Evolutionary conservation across 1,140 invertebrate species (phyloP), one percentile per base, ranked within the genome.

Genomic region (Nephotettix cincticeps): DNA sequence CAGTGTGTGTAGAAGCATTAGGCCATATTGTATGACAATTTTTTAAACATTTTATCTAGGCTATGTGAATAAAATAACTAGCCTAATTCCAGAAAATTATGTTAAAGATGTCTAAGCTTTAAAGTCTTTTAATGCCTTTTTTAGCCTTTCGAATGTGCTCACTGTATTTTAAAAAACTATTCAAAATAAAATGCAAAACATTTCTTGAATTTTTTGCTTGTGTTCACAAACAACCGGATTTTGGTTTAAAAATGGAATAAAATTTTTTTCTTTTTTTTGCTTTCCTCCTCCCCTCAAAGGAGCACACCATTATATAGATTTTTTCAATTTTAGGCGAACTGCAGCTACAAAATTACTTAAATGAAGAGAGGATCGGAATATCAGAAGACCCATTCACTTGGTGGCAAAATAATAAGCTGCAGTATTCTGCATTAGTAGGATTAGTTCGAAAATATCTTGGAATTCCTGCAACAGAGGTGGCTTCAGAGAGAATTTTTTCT

Each of bases 401-500:
- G 47, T 51, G 47, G 47, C 3, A 4, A 51, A n/a, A 51, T n/a
- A 51, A 23, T n/a, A 4, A 6, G 6, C 4, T 19, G 17, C 6
- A n/a, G 47, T 51, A 9, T n/a, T 19, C 17, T 4, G 6, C 6
- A 51, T n/a, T n/a, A 23, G 14, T 25, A 14, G 9, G 36, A 58
- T 30, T 58, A 58, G 58, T 58, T 56, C 45, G 19, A 68, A 67
- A 70, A 63, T 76, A 76, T 67, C 58, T 77, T 1, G n/a, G 47
- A 13, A 76, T 78, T 40, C 71, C 74, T 32, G 71, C 71, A 0
- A 73, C 75, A n/a, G 68, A 70, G 25, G 73, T 74, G 13, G 63
- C 69, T 9, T 64, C 69, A 27, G 76, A 77, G 69, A 67, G 77
- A 70, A 47, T 76, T n/a, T 77, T 77, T 56, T 77, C 75, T 28